phyloP scores from a whole-genome alignment of 2,888 invertebrate genomes.

The Fabriciana adippe region DNA sequence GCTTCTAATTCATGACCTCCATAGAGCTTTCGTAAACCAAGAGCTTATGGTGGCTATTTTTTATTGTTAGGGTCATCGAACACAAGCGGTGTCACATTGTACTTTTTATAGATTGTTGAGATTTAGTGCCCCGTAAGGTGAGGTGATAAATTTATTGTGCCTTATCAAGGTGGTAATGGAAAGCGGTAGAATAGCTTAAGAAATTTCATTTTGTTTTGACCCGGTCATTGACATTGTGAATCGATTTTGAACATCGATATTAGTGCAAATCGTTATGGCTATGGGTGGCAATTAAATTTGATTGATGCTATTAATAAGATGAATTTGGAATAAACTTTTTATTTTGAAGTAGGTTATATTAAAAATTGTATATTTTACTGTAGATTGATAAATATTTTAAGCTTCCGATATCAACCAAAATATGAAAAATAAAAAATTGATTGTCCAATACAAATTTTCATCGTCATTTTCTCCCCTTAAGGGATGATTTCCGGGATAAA shows the following conservation, averaged over 20 bases:
- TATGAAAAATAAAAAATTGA: too few relatives aligned
- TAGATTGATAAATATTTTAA: too few relatives aligned
- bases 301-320: slow-evolving; percentile 2
- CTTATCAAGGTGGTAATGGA: slow-evolving; percentile 71
- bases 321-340: neutral
- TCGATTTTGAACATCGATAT: slow-evolving; percentile 18
- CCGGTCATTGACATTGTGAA: slow-evolving; percentile 29
- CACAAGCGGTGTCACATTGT: slow-evolving; percentile 64
- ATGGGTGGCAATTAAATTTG: slow-evolving; percentile 1
- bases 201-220: slow-evolving; percentile 26
- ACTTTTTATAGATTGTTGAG: slow-evolving; percentile 59
- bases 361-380: too few relatives aligned
- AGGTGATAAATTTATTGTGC: slow-evolving; percentile 74
- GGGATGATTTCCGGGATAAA: too few relatives aligned
- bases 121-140: slow-evolving; percentile 61
- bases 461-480: too few relatives aligned
- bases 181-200: slow-evolving; percentile 46
- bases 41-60: slow-evolving; percentile 68
- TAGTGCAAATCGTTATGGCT: slow-evolving; percentile 5
- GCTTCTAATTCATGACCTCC: slow-evolving; percentile 40
- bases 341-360: neutral
- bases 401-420: too few relatives aligned
- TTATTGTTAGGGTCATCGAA: slow-evolving; percentile 73
- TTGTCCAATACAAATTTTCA: too few relatives aligned
- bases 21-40: slow-evolving; percentile 62